Percentiles rank a stretch among this genome's conserved stretches.
Conservation (phyloP, 2,797 vertebrate species). For the Chiloscyllium punctatum region DNA sequence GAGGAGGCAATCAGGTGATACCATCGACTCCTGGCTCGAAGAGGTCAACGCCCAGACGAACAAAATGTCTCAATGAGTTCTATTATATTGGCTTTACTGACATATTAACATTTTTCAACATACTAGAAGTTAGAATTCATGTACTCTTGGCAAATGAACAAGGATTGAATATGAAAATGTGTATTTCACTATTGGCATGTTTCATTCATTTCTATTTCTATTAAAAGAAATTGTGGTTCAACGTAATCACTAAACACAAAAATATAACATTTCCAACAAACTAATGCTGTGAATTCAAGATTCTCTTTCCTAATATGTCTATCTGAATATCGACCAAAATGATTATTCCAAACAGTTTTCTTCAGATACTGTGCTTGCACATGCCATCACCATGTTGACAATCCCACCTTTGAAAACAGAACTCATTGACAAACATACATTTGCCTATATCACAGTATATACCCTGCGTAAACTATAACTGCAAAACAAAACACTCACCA, state of each 20-base stretch:
- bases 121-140: neutral
- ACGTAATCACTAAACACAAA: neutral
- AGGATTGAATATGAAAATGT: neutral
- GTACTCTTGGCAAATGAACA: neutral
- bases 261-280: neutral
- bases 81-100: neutral
- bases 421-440: neutral
- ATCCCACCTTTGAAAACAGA: too few species aligned
- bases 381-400: too few species aligned
- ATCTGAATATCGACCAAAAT: neutral
- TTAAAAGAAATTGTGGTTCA: neutral
- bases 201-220: neutral
- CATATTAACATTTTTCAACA: neutral
- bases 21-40: too few species aligned
- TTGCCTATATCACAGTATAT: neutral
- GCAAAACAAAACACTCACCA: constrained; percentile 71
- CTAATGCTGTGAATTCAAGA: neutral
- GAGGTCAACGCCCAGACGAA: too few species aligned
- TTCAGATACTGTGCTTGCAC: neutral
- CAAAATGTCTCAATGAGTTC: neutral
- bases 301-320: neutral
- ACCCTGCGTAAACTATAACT: neutral
- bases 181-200: neutral
- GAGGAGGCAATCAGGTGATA: too few species aligned
- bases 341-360: neutral